Base-by-base conservation (phyloP, 2,113 vertebrate species). In the Puffinus mauretanicus region DNA sequence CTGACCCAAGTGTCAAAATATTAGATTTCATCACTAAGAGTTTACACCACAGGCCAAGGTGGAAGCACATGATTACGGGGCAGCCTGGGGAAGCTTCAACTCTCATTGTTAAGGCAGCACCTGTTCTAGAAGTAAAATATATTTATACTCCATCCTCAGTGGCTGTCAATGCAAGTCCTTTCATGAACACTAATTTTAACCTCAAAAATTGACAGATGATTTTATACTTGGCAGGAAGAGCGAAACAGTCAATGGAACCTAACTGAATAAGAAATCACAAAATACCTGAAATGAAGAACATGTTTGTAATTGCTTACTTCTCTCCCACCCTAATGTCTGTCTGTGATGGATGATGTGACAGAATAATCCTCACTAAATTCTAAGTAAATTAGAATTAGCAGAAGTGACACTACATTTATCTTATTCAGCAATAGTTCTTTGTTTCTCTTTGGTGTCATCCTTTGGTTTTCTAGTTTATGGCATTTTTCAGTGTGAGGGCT, bases 251-350 rank as follows among this genome's bases (percentile, higher is more conserved):
- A 81, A 42, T 77, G 67, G 34, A 92, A 87, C 22, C 42, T 80
- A 94, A 91, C 47, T 32, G 46, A 94, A 71, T 51, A 92, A 86
- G 34, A 90, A 94, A 91, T 93, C 61, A 87, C 69, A 87, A 91
- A 92, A 84, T 77, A 88, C 47, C 86, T 93, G 87, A 96, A 86
- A 96, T 82, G 69, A 97, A 84, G 94, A 97, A 92, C 44, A 66
- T 55, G 57, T 67, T 96, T 97, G 97, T 96, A 97, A 97, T 97
- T 97, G 79, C 65, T 96, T 91, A 79, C 88, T 94, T 98, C 46
- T 81, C 65, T 82, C 54, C 49, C 65, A 89, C 42, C 70, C 34
- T 69, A 92, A 66, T 0, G 0, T 16, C 38, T 86, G 34, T 10
- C 57, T 75, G 30, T 97, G 96, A 98, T 96, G 76, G 88, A 98